Evolutionary conservation across 2,797 vertebrate species (phyloP), one percentile per base, ranked within the genome.

Genomic region (Gambelia wislizenii): DNA sequence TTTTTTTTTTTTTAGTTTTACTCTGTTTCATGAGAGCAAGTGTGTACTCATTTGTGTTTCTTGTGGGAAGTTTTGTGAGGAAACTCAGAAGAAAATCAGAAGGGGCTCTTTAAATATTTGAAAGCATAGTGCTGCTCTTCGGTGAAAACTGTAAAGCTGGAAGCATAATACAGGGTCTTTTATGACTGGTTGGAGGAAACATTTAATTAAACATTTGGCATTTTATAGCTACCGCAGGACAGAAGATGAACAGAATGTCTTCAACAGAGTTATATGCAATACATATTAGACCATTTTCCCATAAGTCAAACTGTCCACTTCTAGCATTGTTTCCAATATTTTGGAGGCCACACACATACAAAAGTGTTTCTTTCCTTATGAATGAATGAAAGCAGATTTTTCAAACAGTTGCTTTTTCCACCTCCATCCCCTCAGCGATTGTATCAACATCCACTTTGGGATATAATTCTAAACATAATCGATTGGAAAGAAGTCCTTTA

Each of bases 361-460:
- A 69, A 44, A 49, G 10, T 86, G 30, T 1, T 67, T 33, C 42
- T 87, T 47, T 10, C 1, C 72, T 85, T 30, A 0, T 47, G 84
- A 70, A 49, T 69, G 87, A 89, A 52, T 47, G 36, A 90, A 90
- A 49, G n/a, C 1, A 7, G 49, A 84, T 91, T 39, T 85, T 84
- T 54, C 78, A 18, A 30, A 70, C 2, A n/a, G 20, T 56, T n/a
- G 30, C 22, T 44, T 39, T 3, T 12, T 9, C 5, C 49, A 16
- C 54, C 27, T 10, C 10, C 30, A 9, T 12, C 10, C 10, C 64
- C 33, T 33, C 64, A 67, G 2, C 33, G 74, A 85, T 52, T 47
- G 6, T 0, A 0, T 0, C 30, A n/a, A 36, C 44, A 42, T 5
- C 22, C 49, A 59, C 13, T 18, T 70, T 70, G 42, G 42, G 25